Conservation (phyloP, 2,888 invertebrate species). For the Chloroclystis v-ata region DNA sequence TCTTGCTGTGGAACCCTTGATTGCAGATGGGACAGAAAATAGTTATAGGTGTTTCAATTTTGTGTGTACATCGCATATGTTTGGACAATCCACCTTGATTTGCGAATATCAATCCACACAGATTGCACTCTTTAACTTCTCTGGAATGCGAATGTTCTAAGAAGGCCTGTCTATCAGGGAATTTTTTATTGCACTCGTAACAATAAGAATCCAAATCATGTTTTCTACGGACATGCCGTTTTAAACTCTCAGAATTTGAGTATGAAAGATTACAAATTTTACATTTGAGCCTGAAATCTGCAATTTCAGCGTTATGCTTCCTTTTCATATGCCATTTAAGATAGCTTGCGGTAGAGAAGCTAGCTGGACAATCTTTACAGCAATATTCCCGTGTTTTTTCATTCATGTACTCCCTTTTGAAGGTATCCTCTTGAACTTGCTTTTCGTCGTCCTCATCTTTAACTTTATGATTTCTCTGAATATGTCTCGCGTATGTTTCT, state of each 20-base stretch:
- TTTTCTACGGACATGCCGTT: conserved; percentile 63
- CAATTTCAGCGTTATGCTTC: conserved; percentile 61
- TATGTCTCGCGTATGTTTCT: conserved; percentile 65
- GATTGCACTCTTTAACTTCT: conserved; percentile 54
- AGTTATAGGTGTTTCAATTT: conserved; percentile 55
- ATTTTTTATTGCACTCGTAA: conserved; percentile 61
- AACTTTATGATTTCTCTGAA: conserved; percentile 58
- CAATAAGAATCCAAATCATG: conserved; percentile 59
- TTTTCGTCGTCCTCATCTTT: conserved; percentile 28
- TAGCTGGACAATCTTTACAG: conserved; percentile 58
- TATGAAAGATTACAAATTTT: conserved; percentile 67
- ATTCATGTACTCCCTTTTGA: conserved; percentile 35
- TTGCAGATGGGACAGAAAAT: conserved; percentile 61
- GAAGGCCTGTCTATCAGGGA: conserved; percentile 54
- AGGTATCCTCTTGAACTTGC: conserved; percentile 28
- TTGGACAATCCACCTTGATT: conserved; percentile 60
- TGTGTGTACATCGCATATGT: conserved; percentile 62
- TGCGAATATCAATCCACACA: conserved; percentile 65
- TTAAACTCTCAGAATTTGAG: conserved; percentile 67
- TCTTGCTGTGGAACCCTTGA: conserved; percentile 60
- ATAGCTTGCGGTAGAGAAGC: conserved; percentile 62
- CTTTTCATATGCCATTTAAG: conserved; percentile 67
- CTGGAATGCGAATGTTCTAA: conserved; percentile 60
- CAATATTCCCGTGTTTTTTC: conserved; percentile 58
- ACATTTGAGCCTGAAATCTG: conserved; percentile 63